Evolutionary conservation across 2,888 invertebrate species (phyloP).

Genomic region (Agonopterix heracliana): DNA sequence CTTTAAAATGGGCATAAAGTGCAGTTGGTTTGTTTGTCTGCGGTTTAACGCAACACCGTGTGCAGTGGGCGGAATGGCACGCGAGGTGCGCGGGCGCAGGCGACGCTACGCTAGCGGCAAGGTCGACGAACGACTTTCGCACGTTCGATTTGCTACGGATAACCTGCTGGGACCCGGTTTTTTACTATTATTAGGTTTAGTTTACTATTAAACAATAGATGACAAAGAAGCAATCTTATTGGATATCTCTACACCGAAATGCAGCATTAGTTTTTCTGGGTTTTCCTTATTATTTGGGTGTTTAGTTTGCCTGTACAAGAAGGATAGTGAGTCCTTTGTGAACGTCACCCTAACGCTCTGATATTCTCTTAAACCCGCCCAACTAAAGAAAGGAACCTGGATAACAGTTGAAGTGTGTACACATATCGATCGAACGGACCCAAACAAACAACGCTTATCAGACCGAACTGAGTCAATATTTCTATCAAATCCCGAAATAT

Average conservation of each 20-base stretch:
- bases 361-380: no score
- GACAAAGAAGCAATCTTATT: not conserved
- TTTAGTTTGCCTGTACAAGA: no score
- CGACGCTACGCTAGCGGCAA: constrained; percentile 47
- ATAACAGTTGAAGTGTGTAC: no score
- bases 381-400: no score
- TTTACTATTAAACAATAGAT: constrained; percentile 10
- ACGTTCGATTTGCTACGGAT: constrained; percentile 39
- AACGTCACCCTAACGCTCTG: no score
- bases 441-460: constrained; percentile 6
- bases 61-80: constrained; percentile 66
- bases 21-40: constrained; percentile 8
- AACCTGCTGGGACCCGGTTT: constrained; percentile 32
- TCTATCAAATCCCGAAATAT: constrained; percentile 1
- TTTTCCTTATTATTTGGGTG: no score
- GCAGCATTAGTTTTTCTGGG: no score
- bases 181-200: constrained; percentile 26
- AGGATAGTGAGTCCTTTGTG: no score
- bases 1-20: not conserved
- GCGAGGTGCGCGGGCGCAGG: constrained; percentile 43
- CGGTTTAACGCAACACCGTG: constrained; percentile 29
- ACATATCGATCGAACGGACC: not conserved
- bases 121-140: constrained; percentile 75
- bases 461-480: constrained; percentile 4
- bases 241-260: no score